Base-by-base conservation (phyloP, 2,113 vertebrate species). In the Phrynocephalus versicolor region DNA sequence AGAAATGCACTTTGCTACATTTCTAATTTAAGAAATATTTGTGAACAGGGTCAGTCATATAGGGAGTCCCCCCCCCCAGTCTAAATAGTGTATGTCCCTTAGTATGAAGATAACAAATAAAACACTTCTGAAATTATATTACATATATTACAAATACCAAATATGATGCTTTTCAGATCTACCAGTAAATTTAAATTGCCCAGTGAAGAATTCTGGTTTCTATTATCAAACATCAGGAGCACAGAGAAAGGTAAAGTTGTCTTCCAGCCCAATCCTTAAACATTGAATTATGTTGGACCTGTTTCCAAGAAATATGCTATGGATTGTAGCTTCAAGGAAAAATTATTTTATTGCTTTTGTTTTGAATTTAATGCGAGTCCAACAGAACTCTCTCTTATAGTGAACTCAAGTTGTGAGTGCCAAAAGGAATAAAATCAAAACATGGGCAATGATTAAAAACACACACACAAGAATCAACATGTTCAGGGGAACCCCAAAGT, bases 141-240 rank as follows among this genome's bases (percentile, higher is more conserved):
- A 39, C n/a, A n/a, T 37, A 85, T 57, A 51, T 81, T 80, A 79
- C 81, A 55, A 90, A 87, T 4, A 76, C 71, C 69, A 87, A 91
- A 81, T 8, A 6, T 9, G 76, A 45, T 12, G 79, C 85, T 77
- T 83, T 73, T 62, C 73, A 73, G 82, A 27, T 69, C 13, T 81
- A 55, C 64, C 51, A 30, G 57, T 82, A 81, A 45, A 39, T 81
- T 1, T 45, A 45, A 69, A 55, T 45, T 2, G 39, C 79, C 83
- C 64, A 30, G 39, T 21, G 84, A 65, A 64, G 16, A 21, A 33
- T 85, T 72, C 60, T 89, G 51, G 58, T 83, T 57, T 4, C 23
- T 25, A 0, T 51, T 55, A 67, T 8, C 74, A 25, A 41, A 55
- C 19, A 60, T 83, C 64, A 62, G 45, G 51, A 19, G 5, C 27